Evolutionary conservation across 2,113 vertebrate genomes (phyloP).

Genomic region (Nerophis ophidion): DNA sequence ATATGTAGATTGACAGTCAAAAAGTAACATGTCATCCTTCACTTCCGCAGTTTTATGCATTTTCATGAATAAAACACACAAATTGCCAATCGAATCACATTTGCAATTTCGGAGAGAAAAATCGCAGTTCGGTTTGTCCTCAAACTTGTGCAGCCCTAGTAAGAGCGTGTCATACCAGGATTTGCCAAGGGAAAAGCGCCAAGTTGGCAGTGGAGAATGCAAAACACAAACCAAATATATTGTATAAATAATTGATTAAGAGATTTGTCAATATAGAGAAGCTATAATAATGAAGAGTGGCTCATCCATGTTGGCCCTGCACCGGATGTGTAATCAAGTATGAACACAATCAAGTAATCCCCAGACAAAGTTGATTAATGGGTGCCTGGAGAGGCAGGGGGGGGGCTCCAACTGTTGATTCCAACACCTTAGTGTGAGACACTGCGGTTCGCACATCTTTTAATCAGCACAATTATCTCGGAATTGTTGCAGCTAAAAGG

Average conservation of each 20-base stretch:
- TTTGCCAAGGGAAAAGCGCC: too few species aligned
- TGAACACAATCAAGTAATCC: constrained; percentile 2
- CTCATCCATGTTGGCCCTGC: constrained; percentile 1
- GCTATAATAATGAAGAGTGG: constrained; percentile 4
- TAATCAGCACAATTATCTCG: constrained; percentile 51
- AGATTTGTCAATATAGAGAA: neutral
- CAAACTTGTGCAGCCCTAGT: too few species aligned
- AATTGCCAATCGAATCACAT: too few species aligned
- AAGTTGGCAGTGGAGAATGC: neutral
- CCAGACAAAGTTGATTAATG: constrained; percentile 22
- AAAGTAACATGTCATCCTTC: too few species aligned
- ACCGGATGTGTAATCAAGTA: constrained; percentile 6
- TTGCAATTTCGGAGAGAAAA: too few species aligned
- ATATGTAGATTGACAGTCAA: too few species aligned
- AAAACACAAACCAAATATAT: neutral
- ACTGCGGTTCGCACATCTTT: constrained; percentile 48
- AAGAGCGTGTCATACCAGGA: too few species aligned
- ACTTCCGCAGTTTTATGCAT: too few species aligned
- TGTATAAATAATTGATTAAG: neutral
- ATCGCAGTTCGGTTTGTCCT: too few species aligned
- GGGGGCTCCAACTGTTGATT: neutral
- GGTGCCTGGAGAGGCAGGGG: neutral
- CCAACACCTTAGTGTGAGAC: constrained; percentile 37
- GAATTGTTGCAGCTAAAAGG: constrained; percentile 27
- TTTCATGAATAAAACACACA: too few species aligned